Evolutionary conservation across 2,797 vertebrate species (phyloP).

Genomic region (Lacerta bilineata): DNA sequence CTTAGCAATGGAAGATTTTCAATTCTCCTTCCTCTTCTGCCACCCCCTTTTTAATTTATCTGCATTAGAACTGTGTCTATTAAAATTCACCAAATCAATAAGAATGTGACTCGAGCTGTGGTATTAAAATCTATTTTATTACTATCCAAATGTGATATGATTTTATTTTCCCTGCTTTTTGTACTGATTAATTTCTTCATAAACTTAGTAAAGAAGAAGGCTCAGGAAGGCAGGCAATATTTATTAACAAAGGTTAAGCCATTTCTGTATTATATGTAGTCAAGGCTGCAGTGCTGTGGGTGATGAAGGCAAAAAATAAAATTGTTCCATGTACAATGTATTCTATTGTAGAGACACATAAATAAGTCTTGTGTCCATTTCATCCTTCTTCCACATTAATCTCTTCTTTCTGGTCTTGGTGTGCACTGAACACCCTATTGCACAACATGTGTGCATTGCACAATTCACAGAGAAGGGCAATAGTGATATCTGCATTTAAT

Average conservation of each 20-base stretch:
- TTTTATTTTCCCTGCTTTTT: slow-evolving; percentile 33
- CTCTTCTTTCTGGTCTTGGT: background rate
- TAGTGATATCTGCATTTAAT: background rate
- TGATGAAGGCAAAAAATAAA: too few species aligned
- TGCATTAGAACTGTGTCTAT: slow-evolving; percentile 61
- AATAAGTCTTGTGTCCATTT: too few species aligned
- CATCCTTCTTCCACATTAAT: too few species aligned
- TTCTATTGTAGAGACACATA: too few species aligned
- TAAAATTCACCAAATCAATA: slow-evolving; percentile 53
- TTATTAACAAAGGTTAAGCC: slow-evolving; percentile 27
- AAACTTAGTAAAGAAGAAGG: slow-evolving; percentile 10
- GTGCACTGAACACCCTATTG: background rate
- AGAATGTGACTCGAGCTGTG: background rate
- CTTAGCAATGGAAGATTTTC: slow-evolving; percentile 47
- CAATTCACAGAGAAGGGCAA: background rate
- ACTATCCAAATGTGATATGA: slow-evolving; percentile 56
- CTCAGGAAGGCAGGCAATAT: background rate
- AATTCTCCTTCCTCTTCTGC: slow-evolving; percentile 45
- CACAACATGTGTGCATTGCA: background rate
- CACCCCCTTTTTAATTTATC: slow-evolving; percentile 25
- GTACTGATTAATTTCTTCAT: slow-evolving; percentile 25
- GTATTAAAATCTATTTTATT: slow-evolving; percentile 28
- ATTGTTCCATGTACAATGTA: too few species aligned
- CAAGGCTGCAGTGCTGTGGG: too few species aligned
- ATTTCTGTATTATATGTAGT: background rate